These are phyloP conservation scores for Cyclargus thomasi DNA, from an alignment of 1,140 invertebrate species.

Conservation along the genomic window DNA sequence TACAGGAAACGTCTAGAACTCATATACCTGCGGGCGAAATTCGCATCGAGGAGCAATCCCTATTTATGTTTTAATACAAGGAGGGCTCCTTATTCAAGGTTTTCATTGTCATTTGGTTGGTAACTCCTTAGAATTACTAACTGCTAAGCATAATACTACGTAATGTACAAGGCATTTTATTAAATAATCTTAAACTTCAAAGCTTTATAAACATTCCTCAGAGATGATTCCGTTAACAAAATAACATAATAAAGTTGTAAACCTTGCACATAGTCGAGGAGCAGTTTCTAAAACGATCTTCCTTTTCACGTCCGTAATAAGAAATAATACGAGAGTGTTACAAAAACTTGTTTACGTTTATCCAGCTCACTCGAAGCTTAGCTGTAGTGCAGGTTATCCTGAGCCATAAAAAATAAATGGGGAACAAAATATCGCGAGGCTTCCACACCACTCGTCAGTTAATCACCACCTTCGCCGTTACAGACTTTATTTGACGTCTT, in stretches of 20 bases:
- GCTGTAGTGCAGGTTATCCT: constrained; percentile 24
- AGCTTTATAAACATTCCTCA: no score
- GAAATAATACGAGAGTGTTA: background rate
- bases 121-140: no score
- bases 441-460: background rate
- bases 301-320: background rate
- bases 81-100: constrained; percentile 33
- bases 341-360: constrained; percentile 3
- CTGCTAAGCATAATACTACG: no score
- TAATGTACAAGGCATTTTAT: no score
- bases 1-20: constrained; percentile 65
- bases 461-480: constrained; percentile 8
- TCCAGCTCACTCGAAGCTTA: background rate
- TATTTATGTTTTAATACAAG: constrained; percentile 58
- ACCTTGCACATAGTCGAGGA: constrained; percentile 36
- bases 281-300: background rate
- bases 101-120: no score
- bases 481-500: constrained; percentile 16
- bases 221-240: no score
- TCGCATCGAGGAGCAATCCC: constrained; percentile 59
- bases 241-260: constrained; percentile 2
- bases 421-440: background rate
- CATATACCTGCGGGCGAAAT: constrained; percentile 57
- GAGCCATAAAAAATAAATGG: background rate
- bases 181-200: no score